These are phyloP conservation scores for Ammospiza caudacuta DNA, from an alignment of 2,113 vertebrate genomes.

Conservation along the genomic window DNA sequence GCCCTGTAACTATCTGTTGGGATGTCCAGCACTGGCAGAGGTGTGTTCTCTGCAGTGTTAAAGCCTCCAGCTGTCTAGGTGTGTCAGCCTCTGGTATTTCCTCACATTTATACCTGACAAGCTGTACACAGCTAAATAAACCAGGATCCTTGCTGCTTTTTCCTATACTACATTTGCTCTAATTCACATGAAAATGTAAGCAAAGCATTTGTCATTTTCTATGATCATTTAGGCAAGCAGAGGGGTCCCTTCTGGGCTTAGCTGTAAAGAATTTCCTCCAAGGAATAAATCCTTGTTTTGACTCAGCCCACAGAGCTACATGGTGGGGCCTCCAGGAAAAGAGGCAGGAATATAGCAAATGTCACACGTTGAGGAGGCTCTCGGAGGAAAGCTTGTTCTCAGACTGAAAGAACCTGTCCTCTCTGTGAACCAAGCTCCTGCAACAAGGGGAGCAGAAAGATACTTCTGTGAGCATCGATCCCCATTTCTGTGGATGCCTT, in stretches of 20 bases:
- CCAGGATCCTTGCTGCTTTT: background rate
- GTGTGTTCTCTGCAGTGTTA: background rate
- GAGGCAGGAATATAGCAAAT: background rate
- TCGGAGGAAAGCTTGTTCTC: background rate
- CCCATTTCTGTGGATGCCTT: background rate
- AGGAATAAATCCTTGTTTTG: background rate
- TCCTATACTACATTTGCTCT: background rate
- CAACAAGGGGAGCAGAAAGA: background rate
- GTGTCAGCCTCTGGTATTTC: constrained; percentile 47
- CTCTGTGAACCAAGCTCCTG: background rate
- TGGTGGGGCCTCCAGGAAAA: background rate
- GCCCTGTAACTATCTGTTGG: background rate
- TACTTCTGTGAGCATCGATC: background rate
- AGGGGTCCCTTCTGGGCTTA: background rate
- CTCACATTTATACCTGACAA: constrained; percentile 52
- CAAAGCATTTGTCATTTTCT: background rate
- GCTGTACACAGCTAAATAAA: constrained; percentile 17
- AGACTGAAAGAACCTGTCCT: background rate
- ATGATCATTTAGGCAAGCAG: background rate
- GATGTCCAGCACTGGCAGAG: constrained; percentile 12
- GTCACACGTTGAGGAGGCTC: background rate
- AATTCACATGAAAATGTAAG: background rate
- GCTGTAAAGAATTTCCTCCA: background rate
- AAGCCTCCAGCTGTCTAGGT: constrained; percentile 21
- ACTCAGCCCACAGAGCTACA: background rate